Evolutionary conservation across 2,888 invertebrate species (phyloP).

Genomic region (Chymomyza caudatula): DNA sequence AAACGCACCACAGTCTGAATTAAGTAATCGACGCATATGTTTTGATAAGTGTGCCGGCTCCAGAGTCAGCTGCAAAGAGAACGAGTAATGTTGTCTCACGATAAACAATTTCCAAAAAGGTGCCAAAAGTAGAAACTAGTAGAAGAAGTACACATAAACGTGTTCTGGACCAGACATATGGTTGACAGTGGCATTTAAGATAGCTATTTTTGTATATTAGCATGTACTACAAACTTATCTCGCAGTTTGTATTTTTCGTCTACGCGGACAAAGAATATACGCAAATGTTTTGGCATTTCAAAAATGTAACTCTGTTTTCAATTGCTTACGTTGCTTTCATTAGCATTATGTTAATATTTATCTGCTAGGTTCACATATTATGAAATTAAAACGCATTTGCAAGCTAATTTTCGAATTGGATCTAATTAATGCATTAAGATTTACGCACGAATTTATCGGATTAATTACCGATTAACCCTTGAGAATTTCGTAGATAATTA

Average conservation of each 20-base stretch:
- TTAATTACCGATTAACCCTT: no score
- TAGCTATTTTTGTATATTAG: neutral
- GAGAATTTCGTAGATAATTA: no score
- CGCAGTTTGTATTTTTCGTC: neutral
- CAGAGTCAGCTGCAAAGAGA: slow-evolving; percentile 2
- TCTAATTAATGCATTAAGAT: no score
- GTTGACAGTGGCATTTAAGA: neutral
- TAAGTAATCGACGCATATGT: neutral
- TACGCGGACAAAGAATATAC: neutral
- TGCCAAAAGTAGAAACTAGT: neutral
- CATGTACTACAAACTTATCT: neutral
- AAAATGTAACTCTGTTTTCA: neutral
- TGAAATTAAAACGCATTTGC: neutral
- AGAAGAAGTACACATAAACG: neutral
- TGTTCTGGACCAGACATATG: neutral
- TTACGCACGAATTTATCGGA: no score
- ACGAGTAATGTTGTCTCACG: slow-evolving; percentile 27
- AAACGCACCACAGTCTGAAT: no score
- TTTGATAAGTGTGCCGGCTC: neutral
- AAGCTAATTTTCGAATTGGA: neutral
- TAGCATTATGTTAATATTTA: neutral
- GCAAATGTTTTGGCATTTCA: neutral
- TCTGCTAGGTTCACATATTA: neutral
- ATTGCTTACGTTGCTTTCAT: neutral
- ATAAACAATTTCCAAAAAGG: slow-evolving; percentile 28